Evolutionary conservation across 37 sponge, comb jelly and placozoan species (phyloP), one percentile per base, ranked within the genome.

Genomic region (Amphimedon queenslandica): DNA sequence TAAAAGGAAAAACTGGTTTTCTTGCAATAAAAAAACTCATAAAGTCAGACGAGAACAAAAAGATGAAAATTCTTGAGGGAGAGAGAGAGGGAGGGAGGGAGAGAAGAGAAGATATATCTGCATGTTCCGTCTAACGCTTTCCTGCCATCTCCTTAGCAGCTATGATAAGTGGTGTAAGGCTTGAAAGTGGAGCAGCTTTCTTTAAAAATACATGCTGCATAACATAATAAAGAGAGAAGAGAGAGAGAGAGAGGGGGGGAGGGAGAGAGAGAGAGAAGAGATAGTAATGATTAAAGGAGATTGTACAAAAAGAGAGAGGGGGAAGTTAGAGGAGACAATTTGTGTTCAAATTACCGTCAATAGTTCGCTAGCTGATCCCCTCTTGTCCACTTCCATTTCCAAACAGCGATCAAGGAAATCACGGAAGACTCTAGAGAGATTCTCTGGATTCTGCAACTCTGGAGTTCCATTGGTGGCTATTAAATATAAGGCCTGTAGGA

Each of bases 391-490:
- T 47, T 95, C 93, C 83, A 95, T 95, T 43, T 98, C 99, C 23
- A 98, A 80, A 55, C 91, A 84, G 67, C 86, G 80, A 13, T 78
- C 72, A 21, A 98, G 81, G 79, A 98, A 98, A 71, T 94, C 96
- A 41, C 78, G 80, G 61, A 98, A 86, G 5, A 64, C 76, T 43
- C 68, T 74, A 0, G 96, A 92, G 24, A 98, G 84, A 35, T 95
- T 90, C 67, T 98, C 99, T 16, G 99, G 99, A 75, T 95, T 92
- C 63, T 92, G 88, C 31, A 98, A 79, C 41, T 94, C 91, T 37
- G 99, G 99, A 1, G 99, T 98, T 1, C 99, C 99, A 74, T 98
- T 95, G 0, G 99, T 98, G 36, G 99, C 99, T 47, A 98, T 98
- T 55, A 98, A 77, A 51, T 98, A 98, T 11, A 98, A 64, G 13